Conservation (phyloP, 2,797 vertebrate genomes). For the Centropyge bicolor region DNA sequence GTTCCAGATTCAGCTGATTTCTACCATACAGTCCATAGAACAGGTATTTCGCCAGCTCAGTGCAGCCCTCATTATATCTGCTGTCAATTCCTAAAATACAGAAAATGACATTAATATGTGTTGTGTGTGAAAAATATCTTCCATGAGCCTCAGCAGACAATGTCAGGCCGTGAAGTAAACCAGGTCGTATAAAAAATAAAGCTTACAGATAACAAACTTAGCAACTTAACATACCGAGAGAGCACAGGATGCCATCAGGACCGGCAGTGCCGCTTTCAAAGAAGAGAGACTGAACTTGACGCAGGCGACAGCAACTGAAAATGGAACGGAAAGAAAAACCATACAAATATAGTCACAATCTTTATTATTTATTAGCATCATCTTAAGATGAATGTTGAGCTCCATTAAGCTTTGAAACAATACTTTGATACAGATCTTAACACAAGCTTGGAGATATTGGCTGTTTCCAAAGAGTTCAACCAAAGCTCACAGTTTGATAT, state of each 20-base stretch:
- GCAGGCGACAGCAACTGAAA: slow-evolving; percentile 91
- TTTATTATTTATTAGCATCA: neutral
- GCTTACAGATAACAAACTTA: neutral
- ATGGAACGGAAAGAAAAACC: neutral
- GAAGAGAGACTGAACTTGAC: slow-evolving; percentile 92
- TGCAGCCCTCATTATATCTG: slow-evolving; percentile 96
- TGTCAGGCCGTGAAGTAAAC: neutral
- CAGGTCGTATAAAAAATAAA: neutral
- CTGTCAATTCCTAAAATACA: slow-evolving; percentile 93
- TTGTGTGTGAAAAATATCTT: neutral
- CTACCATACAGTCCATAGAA: slow-evolving; percentile 93
- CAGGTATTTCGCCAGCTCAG: slow-evolving; percentile 94
- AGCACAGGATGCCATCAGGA: slow-evolving; percentile 95
- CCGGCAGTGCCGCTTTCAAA: slow-evolving; percentile 79
- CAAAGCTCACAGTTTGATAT: neutral
- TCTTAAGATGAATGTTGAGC: neutral
- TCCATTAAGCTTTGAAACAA: neutral
- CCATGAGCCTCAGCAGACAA: neutral
- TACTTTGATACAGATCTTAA: neutral
- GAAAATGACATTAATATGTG: neutral
- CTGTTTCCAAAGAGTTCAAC: neutral
- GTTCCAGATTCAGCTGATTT: slow-evolving; percentile 87
- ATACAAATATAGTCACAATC: neutral
- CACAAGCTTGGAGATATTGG: neutral
- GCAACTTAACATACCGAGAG: slow-evolving; percentile 88